Percentiles rank a stretch among this genome's conserved stretches.
Conservation (phyloP, 2,797 vertebrate genomes). For the Atherinosoma microstoma region DNA sequence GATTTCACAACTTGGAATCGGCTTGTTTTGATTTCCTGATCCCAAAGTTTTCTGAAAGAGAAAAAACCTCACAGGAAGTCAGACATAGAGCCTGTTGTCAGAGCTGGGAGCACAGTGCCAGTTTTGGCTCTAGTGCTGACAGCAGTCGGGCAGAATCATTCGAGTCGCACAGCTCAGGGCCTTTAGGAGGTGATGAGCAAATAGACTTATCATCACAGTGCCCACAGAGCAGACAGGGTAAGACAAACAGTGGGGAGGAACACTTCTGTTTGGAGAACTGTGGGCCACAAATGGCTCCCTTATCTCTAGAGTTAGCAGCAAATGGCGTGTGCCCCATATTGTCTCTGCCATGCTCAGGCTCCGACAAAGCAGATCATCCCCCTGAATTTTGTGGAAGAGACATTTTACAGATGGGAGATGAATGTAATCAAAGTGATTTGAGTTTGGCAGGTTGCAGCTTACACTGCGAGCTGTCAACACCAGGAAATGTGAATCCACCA, state of each 20-base stretch:
- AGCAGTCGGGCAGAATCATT: constrained; percentile 58
- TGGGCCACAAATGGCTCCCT: constrained; percentile 74
- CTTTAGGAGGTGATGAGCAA: constrained; percentile 72
- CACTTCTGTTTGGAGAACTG: constrained; percentile 82
- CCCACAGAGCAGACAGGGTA: constrained; percentile 81
- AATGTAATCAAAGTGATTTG: constrained; percentile 65
- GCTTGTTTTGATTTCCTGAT: constrained; percentile 95
- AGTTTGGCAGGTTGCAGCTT: constrained; percentile 67
- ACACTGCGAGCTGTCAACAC: constrained; percentile 62
- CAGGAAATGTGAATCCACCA: constrained; percentile 37
- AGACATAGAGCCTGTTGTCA: constrained; percentile 81
- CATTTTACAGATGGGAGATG: constrained; percentile 71
- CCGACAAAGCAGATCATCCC: constrained; percentile 55
- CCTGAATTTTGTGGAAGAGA: constrained; percentile 65
- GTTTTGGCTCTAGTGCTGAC: constrained; percentile 52
- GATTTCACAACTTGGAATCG: constrained; percentile 91
- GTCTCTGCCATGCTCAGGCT: constrained; percentile 63
- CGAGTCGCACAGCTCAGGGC: constrained; percentile 57
- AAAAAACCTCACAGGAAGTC: constrained; percentile 71
- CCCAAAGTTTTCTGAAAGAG: constrained; percentile 88
- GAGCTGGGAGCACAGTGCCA: constrained; percentile 53
- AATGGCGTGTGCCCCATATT: constrained; percentile 76
- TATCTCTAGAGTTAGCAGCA: constrained; percentile 64
- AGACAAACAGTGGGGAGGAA: constrained; percentile 83
- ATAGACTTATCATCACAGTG: constrained; percentile 80